Evolutionary conservation across 2,113 vertebrate genomes (phyloP), one percentile per base, ranked within the genome.

Genomic region (Datnioides undecimradiatus): DNA sequence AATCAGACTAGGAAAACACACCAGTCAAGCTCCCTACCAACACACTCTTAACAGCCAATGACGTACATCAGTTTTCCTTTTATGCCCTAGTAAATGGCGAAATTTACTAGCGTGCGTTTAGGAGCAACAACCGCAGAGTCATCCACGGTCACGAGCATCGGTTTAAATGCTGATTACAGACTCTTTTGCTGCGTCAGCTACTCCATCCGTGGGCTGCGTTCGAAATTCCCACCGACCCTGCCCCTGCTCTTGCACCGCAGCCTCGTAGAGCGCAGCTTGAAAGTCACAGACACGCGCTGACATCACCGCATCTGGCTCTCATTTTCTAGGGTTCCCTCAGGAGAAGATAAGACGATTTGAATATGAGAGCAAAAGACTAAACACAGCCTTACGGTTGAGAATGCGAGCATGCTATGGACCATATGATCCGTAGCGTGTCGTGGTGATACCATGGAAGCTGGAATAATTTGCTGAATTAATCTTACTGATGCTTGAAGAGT

Each of bases 281-380:
- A 66, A 87, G 76, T 73, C 79, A 55, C 27, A 64, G 80, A 88
- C 80, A 64, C n/a, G 41, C 38, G 45, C 57, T 93, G 92, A 93
- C 90, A 90, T 94, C 91, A 93, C 73, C 90, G 88, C 93, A 94
- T 94, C 92, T 93, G 93, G 87, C 64, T 85, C 71, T 64, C 52
- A 87, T 94, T 91, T 85, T 63, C 66, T 69, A 62, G 57, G 54
- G 33, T 77, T 88, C 75, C 69, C 82, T 60, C n/a, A 2, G 79
- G 67, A 80, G 74, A 23, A 83, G 59, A 88, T 78, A 72, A 79
- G 71, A 80, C 38, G 57, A 64, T 63, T 21, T 55, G 75, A 55
- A 73, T 62, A 17, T 73, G 38, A 84, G 60, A 69, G 57, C 41
- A 33, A 59, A 73, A 73, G 41, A 68, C 34, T 13, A 57, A 75